Percentiles rank a stretch among this genome's conserved stretches.
Conservation (phyloP, 2,797 vertebrate genomes). For the Florisuga fusca region DNA sequence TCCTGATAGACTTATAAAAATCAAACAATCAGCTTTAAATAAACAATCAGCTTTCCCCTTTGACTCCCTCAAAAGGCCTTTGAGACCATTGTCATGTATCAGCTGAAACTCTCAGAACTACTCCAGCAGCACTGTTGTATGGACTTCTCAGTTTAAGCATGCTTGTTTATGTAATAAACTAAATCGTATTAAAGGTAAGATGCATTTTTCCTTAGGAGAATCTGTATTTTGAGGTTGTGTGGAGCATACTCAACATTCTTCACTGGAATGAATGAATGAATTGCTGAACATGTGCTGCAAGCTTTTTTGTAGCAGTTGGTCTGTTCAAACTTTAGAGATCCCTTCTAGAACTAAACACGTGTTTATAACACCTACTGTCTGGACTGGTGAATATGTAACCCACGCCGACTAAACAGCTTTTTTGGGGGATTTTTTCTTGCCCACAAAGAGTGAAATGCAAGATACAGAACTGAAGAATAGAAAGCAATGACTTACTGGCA, state of each 20-base stretch:
- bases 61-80: not conserved
- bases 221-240: not conserved
- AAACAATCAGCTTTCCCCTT: not conserved
- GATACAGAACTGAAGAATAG: not conserved
- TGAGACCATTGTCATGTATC: not conserved
- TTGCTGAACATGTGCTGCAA: not conserved
- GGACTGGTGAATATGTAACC: not conserved
- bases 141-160: not conserved
- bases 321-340: not conserved
- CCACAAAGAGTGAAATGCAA: not conserved
- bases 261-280: rapidly evolving
- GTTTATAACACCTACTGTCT: not conserved
- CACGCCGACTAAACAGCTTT: not conserved
- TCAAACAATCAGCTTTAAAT: not conserved
- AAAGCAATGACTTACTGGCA: not conserved
- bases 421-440: not conserved
- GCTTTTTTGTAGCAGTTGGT: not conserved
- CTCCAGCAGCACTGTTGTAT: not conserved
- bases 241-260: not conserved
- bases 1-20: not conserved
- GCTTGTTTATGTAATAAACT: not conserved
- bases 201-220: not conserved
- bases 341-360: not conserved
- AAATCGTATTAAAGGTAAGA: not conserved
- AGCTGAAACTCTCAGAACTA: not conserved